phyloP scores from a whole-genome alignment of 2,797 vertebrate species.

The Rhodeus uyekii region DNA sequence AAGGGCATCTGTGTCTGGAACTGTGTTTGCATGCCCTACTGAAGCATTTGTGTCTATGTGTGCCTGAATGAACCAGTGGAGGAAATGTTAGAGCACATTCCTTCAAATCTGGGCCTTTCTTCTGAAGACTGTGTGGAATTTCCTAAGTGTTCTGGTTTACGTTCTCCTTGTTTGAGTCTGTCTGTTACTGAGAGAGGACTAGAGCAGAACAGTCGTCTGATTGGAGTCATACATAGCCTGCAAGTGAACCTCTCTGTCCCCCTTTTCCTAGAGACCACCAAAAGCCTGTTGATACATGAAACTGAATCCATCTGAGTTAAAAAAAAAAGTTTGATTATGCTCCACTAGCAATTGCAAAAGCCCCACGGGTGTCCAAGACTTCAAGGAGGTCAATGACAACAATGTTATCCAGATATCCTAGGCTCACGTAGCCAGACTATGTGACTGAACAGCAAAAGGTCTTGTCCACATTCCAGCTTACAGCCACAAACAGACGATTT shows the following conservation, averaged over 20 bases:
- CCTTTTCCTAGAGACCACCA: constrained; percentile 50
- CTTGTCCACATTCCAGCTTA: neutral
- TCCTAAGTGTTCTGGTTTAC: constrained; percentile 72
- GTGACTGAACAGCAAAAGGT: constrained; percentile 6
- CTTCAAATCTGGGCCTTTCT: constrained; percentile 52
- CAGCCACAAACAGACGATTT: neutral
- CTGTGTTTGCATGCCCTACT: neutral
- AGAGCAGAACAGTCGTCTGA: constrained; percentile 61
- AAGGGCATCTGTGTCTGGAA: constrained; percentile 60
- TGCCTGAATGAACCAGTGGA: constrained; percentile 35
- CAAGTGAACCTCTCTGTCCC: constrained; percentile 52
- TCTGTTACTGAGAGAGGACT: constrained; percentile 55
- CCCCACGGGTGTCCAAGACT: neutral
- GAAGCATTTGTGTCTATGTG: constrained; percentile 37
- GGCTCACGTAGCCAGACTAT: neutral
- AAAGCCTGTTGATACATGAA: constrained; percentile 45
- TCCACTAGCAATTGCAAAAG: constrained; percentile 21
- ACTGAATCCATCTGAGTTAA: constrained; percentile 6
- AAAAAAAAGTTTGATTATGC: constrained; percentile 17
- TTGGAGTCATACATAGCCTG: constrained; percentile 63
- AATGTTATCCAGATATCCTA: constrained; percentile 33
- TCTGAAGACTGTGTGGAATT: constrained; percentile 64
- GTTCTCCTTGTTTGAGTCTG: constrained; percentile 67
- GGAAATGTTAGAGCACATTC: constrained; percentile 58
- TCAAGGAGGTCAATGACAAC: constrained; percentile 31